Percentiles rank a stretch among this genome's conserved stretches.
These are phyloP conservation scores for Tetraneura akinire DNA, from an alignment of 1,140 invertebrate species.

Conservation along the genomic window DNA sequence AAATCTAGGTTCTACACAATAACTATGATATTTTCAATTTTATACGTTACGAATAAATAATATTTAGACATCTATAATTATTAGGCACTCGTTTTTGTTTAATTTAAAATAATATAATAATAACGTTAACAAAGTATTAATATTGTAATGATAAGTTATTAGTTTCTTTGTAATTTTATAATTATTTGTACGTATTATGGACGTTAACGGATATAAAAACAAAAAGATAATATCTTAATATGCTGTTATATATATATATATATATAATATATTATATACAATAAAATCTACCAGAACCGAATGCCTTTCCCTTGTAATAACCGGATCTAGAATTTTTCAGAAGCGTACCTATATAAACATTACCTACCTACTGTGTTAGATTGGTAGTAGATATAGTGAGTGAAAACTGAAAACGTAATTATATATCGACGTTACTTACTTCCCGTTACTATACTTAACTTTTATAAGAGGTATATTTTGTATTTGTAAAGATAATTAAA, in stretches of 20 bases:
- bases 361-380: neutral
- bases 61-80: too few relatives aligned
- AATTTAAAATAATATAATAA: too few relatives aligned
- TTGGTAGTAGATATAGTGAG: neutral
- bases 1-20: too few relatives aligned
- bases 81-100: too few relatives aligned
- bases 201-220: neutral
- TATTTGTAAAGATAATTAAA: neutral
- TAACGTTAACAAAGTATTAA: too few relatives aligned
- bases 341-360: neutral
- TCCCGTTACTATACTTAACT: neutral
- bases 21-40: too few relatives aligned
- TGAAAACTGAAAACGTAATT: slow-evolving; percentile 16
- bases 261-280: neutral
- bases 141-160: too few relatives aligned
- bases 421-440: slow-evolving; percentile 9
- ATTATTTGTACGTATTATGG: neutral
- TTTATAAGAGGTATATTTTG: too few relatives aligned
- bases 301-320: slow-evolving; percentile 24
- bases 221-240: slow-evolving; percentile 7
- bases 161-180: neutral
- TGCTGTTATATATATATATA: neutral
- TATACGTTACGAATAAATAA: too few relatives aligned
- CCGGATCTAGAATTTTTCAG: neutral
- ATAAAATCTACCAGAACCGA: neutral